Evolutionary conservation across 2,113 vertebrate species (phyloP).

Genomic region (Bos javanicus): DNA sequence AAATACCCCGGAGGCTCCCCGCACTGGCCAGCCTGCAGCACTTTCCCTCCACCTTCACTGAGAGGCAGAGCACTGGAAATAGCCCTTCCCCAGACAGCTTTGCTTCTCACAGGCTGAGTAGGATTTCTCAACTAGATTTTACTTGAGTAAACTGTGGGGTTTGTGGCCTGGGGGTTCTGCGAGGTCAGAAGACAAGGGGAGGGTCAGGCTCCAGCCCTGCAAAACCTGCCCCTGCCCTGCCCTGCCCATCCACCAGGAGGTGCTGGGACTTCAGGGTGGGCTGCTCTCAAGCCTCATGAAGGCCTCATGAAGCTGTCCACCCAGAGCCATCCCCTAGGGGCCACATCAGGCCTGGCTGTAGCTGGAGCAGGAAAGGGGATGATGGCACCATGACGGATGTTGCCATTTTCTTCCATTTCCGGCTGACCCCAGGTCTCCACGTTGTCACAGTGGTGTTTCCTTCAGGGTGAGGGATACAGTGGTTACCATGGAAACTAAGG

Average conservation of each 20-base stretch:
- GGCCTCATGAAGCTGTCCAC: not conserved
- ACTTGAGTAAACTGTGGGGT: not conserved
- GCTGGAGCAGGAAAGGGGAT: not conserved
- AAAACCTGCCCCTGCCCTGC: not conserved
- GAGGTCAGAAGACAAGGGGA: not conserved
- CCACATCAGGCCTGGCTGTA: not conserved
- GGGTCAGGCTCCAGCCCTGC: not conserved
- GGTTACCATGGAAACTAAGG: not conserved
- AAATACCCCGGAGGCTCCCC: not conserved
- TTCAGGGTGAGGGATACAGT: not conserved
- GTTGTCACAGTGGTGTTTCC: not conserved
- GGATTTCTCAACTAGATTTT: not conserved
- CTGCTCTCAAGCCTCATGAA: not conserved
- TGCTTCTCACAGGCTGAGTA: not conserved
- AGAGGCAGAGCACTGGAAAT: not conserved
- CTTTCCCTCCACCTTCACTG: not conserved
- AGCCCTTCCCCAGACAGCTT: not conserved
- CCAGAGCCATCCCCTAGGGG: not conserved
- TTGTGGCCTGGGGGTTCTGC: not conserved
- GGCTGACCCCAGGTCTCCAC: not conserved
- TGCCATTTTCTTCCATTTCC: not conserved
- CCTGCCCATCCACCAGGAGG: not conserved
- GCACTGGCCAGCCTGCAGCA: not conserved
- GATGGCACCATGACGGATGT: not conserved
- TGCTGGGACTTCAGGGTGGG: not conserved